Conservation (phyloP, 2,888 invertebrate species). For the Ctena decussata region DNA sequence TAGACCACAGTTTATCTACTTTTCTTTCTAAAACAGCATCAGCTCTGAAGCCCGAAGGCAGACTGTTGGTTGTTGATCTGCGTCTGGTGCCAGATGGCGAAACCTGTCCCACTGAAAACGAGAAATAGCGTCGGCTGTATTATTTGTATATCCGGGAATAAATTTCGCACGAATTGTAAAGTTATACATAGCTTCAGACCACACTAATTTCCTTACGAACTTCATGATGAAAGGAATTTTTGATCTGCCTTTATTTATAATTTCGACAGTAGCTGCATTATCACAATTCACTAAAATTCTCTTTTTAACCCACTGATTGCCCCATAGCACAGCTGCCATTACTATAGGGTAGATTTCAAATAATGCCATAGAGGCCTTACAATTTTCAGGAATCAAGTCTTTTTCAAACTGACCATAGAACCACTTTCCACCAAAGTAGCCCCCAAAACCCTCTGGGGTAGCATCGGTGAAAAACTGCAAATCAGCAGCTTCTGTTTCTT, state of each 20-base stretch:
- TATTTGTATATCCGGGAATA: constrained; percentile 3
- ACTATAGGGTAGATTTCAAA: background rate
- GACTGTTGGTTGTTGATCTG: background rate
- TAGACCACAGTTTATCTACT: background rate
- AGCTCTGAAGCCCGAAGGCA: background rate
- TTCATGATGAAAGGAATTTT: constrained; percentile 33
- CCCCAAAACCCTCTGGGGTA: too few relatives aligned
- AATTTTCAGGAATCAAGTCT: too few relatives aligned
- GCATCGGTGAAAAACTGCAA: too few relatives aligned
- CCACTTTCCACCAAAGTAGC: too few relatives aligned
- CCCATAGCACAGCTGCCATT: constrained; percentile 16
- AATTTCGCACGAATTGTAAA: constrained; percentile 5
- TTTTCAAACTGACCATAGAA: too few relatives aligned
- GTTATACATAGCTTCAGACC: constrained; percentile 16
- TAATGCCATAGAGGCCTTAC: background rate
- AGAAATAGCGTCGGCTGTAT: background rate
- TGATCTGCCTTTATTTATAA: constrained; percentile 18
- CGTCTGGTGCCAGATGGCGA: background rate
- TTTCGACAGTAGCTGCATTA: constrained; percentile 21
- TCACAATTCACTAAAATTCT: constrained; percentile 25
- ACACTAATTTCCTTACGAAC: constrained; percentile 18
- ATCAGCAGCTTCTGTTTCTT: too few relatives aligned
- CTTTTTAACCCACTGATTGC: background rate
- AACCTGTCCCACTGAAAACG: constrained; percentile 21
- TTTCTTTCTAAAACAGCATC: background rate